Base-by-base conservation (phyloP, 2,888 invertebrate species). In the Drosophila monieri region DNA sequence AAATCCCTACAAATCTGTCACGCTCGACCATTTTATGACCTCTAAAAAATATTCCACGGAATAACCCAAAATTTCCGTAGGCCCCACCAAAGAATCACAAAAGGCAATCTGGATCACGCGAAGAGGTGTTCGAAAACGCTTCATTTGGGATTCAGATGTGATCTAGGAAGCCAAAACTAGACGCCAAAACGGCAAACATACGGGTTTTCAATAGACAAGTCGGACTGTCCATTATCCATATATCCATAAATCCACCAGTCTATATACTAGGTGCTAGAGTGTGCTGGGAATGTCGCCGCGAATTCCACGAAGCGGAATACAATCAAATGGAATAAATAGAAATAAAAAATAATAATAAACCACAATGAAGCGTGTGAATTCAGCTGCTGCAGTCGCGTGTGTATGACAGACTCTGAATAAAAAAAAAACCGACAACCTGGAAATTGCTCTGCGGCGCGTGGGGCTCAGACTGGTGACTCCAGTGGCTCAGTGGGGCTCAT, bases 361-460 rank as follows among this genome's bases (percentile, higher is more conserved):
- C 77, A 74, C 84, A 85, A 77, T 72, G 72, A 72, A 69, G 73
- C 88, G 88, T 83, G 81, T 83, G 88, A 83, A 87, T 54, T 83
- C 88, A 83, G 79, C 88, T 83, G 79, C 60, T 64, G 71, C 87
- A 85, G 81, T 87, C 88, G 81, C 81, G 83, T 81, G 88, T 77
- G 73, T 74, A 70, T 68, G 83, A 68, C 88, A 74, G 76, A 80
- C 87, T 81, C 70, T 84, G 80, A 79, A 77, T 79, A 79, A 84
- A 72, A 76, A 35, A 35, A 35, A 35, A 14, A 35, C n/a, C 35
- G 2, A 35, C 35, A 41, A 23, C 83, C 83, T 81, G 76, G 46
- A 81, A 81, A 76, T 79, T 78, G 83, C 74, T 78, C 54, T 58
- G 51, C 51, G 74, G 85, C 81, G 85, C 87, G 81, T 85, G 87